These are phyloP conservation scores for Chaenocephalus aceratus DNA, from an alignment of 2,113 vertebrate genomes.

Conservation along the genomic window DNA sequence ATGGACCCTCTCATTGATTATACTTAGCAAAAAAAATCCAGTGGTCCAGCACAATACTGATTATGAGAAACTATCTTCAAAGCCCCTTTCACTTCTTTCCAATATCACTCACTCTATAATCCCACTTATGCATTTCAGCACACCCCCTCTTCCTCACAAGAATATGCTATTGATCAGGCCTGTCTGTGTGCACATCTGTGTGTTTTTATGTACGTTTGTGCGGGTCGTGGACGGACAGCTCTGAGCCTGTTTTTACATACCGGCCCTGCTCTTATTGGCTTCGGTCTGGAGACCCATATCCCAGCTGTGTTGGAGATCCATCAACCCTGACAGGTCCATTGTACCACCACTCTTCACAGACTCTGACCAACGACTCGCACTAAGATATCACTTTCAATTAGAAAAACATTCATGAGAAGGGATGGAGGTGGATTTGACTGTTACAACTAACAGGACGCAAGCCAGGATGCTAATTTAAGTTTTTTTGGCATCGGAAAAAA, in stretches of 20 bases:
- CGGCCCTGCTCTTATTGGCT: slow-evolving; percentile 74
- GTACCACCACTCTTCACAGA: slow-evolving; percentile 78
- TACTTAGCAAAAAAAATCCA: slow-evolving; percentile 56
- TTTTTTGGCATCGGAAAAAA: not conserved
- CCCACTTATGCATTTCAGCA: slow-evolving; percentile 72
- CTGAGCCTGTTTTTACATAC: slow-evolving; percentile 77
- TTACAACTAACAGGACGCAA: slow-evolving; percentile 17
- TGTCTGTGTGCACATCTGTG: slow-evolving; percentile 27
- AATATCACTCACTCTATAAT: slow-evolving; percentile 69
- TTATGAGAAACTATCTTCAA: slow-evolving; percentile 58
- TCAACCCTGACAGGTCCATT: slow-evolving; percentile 85
- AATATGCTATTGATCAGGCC: slow-evolving; percentile 79
- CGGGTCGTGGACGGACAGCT: slow-evolving; percentile 53
- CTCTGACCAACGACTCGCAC: slow-evolving; percentile 73
- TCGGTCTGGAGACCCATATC: slow-evolving; percentile 74
- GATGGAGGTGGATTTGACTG: slow-evolving; percentile 54
- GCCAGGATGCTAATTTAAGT: slow-evolving; percentile 12
- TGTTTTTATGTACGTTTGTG: slow-evolving; percentile 36
- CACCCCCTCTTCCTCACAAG: slow-evolving; percentile 61
- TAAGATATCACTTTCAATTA: slow-evolving; percentile 82
- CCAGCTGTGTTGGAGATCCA: slow-evolving; percentile 82
- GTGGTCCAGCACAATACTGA: slow-evolving; percentile 46
- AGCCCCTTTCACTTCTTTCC: slow-evolving; percentile 53
- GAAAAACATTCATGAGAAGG: slow-evolving; percentile 73
- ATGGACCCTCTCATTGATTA: slow-evolving; percentile 80